Base-by-base conservation (phyloP, 2,888 invertebrate genomes). In the Sacculina carcini region DNA sequence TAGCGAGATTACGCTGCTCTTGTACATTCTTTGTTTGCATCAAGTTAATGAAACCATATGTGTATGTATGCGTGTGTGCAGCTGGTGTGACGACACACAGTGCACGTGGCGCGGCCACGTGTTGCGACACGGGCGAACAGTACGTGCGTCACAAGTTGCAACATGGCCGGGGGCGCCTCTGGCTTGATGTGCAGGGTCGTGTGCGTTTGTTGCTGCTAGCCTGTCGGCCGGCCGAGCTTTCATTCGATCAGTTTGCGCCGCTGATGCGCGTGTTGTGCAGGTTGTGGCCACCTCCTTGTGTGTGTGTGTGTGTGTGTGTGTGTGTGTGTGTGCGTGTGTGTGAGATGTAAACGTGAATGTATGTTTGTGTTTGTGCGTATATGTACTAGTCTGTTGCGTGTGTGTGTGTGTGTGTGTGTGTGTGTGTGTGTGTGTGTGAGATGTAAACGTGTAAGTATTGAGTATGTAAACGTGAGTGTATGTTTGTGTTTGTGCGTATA, bases 131-230 rank as follows among this genome's bases (percentile, higher is more conserved):
- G 1, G 32, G 48, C 12, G 36, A 42, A 19, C 29, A 40, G 58
- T 86, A 87, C 59, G 78, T 86, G 12, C 75, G 76, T 58, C 84
- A 89, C 63, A 94, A 92, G 64, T 67, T 94, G 55, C 81, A 85
- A 62, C 81, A 80, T 51, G 90, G 90, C 1, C 69, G 85, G 53
- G 70, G 75, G 0, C 73, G 87, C 56, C 78, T 92, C 55, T 94
- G 92, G 90, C 81, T 83, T 59, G 94, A 94, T 60, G 82, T 92
- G 0, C 85, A 92, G 64, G 79, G 80, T 12, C 89, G 90, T 67
- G 79, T 92, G 1, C 80, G 80, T 0, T 73, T 74, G 31, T 81
- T 81, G 61, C 67, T 92, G 28, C 73, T 79, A 52, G 80, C 78
- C 56, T 78, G 78, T 0, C 81, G 85, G 57, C 65, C 90, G 48